Evolutionary conservation across 2,797 vertebrate genomes (phyloP), one percentile per base, ranked within the genome.

Genomic region (Petrocephalus sullivani): DNA sequence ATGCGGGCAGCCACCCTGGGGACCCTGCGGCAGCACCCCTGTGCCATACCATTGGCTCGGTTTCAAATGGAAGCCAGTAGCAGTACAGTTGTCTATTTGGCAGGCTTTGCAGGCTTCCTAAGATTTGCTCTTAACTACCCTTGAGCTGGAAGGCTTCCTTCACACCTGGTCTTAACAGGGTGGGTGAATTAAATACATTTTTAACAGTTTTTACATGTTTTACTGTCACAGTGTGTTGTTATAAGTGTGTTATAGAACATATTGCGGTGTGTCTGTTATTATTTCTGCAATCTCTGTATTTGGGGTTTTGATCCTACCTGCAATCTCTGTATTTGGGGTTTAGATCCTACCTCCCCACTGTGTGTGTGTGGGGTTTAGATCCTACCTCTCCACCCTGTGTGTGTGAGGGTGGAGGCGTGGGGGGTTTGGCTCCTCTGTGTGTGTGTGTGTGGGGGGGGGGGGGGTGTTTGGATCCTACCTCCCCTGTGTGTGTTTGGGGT

Each of bases 11-110:
- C 9, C 14, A 2, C 82, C 49, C 82, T 23, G 4, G 51, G 82
- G 49, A 12, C 12, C 0, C 3, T 0, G 53, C 23, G 12, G 37
- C n/a, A 41, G 41, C 37, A n/a, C 23, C 71, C 56, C 1, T 60
- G 67, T 41, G 21, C n/a, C n/a, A 33, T 71, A 46, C 4, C 14
- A 51, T 56, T 87, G 86, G 86, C 41, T 84, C 46, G 4, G 54
- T 4, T 94, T 92, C 95, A 96, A 94, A 93, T 95, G 95, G 95
- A 93, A 94, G 87, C 93, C 94, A 95, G 94, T 95, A 94, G 92
- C 92, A 92, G 95, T 95, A 95, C 94, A 90, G 91, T 88, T 91
- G 92, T 88, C 90, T 88, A 49, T 54, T 85, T 53, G 7, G 4
- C 82, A 54, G 49, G 19, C 23, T 12, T 84, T 14, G 53, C 51